phyloP scores from a whole-genome alignment of 2,888 invertebrate species.

The Allacma fusca region DNA sequence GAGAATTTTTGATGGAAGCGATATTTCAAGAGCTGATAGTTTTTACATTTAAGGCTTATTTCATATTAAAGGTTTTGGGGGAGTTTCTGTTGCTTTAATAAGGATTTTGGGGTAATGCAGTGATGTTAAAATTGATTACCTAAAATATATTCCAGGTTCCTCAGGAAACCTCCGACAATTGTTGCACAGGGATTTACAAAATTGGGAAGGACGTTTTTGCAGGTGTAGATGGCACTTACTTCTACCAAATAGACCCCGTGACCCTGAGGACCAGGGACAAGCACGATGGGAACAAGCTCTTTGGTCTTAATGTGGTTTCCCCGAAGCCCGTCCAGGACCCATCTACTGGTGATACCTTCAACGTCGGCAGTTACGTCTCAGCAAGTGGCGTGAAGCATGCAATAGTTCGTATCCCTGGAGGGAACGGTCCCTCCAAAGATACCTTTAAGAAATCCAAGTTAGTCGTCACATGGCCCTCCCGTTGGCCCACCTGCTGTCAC shows the following conservation, averaged over 20 bases:
- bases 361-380: slow-evolving; percentile 65
- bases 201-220: slow-evolving; percentile 66
- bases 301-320: slow-evolving; percentile 65
- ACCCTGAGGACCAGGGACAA: slow-evolving; percentile 64
- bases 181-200: slow-evolving; percentile 65
- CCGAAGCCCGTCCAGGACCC: slow-evolving; percentile 65
- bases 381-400: slow-evolving; percentile 64
- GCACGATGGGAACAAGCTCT: slow-evolving; percentile 63
- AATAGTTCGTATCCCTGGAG: slow-evolving; percentile 62
- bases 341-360: slow-evolving; percentile 65
- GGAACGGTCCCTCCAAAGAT: slow-evolving; percentile 46
- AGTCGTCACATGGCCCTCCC: slow-evolving; percentile 63
- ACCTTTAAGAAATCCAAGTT: slow-evolving; percentile 62
- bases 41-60: no score
- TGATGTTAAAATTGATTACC: not conserved
- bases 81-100: no score
- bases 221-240: slow-evolving; percentile 65
- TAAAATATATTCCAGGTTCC: slow-evolving; percentile 36
- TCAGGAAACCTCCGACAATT: slow-evolving; percentile 66
- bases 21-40: no score
- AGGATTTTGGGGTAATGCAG: no score
- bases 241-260: slow-evolving; percentile 65
- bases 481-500: slow-evolving; percentile 63
- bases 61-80: no score
- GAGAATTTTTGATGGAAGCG: no score